These are phyloP conservation scores for Acholoe squamosa DNA, from an alignment of 2,888 invertebrate genomes.

Conservation along the genomic window DNA sequence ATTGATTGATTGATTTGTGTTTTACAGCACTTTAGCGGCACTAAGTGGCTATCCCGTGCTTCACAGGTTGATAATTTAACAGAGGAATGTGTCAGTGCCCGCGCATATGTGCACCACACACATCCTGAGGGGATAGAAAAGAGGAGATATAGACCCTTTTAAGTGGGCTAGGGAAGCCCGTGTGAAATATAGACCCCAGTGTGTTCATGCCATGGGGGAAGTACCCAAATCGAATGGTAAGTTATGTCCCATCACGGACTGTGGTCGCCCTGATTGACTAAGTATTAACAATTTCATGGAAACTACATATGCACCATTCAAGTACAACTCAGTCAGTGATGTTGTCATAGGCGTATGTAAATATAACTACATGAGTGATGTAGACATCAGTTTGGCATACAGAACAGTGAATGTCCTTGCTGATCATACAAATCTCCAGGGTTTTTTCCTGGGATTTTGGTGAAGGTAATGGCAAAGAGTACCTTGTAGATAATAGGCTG, in stretches of 20 bases:
- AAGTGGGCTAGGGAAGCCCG: no score
- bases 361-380: neutral
- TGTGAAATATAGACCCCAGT: neutral
- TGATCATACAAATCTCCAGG: neutral
- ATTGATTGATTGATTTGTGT: no score
- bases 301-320: neutral
- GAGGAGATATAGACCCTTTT: no score
- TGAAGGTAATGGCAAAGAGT: neutral
- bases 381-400: neutral
- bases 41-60: no score
- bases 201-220: constrained; percentile 34
- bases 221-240: constrained; percentile 23
- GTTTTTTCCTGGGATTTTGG: neutral
- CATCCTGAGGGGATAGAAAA: no score
- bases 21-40: no score
- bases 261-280: neutral
- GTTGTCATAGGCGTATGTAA: neutral
- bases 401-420: neutral
- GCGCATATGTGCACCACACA: no score
- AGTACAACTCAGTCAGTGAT: neutral
- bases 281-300: neutral
- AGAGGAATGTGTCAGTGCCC: no score
- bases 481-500: neutral
- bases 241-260: neutral
- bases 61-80: no score